Evolutionary conservation across 2,113 vertebrate genomes (phyloP), one percentile per base, ranked within the genome.

Genomic region (Cichladusa arquata): DNA sequence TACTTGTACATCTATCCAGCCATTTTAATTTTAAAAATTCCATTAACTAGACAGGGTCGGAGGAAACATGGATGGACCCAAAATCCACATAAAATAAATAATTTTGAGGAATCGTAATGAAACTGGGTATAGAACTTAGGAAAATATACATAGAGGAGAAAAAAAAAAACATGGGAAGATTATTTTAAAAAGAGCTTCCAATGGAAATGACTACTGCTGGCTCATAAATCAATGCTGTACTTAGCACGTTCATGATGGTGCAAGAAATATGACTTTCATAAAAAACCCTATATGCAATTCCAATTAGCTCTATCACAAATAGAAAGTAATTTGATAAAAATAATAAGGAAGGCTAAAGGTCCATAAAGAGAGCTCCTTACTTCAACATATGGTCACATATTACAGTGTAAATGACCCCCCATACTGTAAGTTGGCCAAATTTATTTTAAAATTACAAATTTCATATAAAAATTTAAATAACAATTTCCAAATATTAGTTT

Each of bases 41-140:
- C 48, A 14, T 23, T 60, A 60, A 34, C 8, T 47, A 65, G 5
- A 8, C 19, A 51, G 11, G 4, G 11, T 45, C 0, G 0, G 6
- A 58, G 13, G 24, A 53, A 13, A 60, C 8, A 34, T 3, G 2
- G 25, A 26, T 26, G 14, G 14, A 26, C 17, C 4, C 70, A 62
- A 44, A 61, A 58, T 9, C 13, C 25, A 53, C 5, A 34, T 14
- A 25, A 2, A 31, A 78, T 6, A 77, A 82, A 34, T 1, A 66
- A 66, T 0, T 50, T 26, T 73, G 12, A 66, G 10, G 16, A 67
- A 38, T 5, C n/a, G 4, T 34, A 62, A 69, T 24, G 7, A 19
- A 74, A 31, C 6, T 10, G 6, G 6, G 17, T 86, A 58, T 18
- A 19, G 31, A 80, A 44, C 8, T 57, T 45, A 40, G 8, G 24